Evolutionary conservation across 1,140 invertebrate species (phyloP).

Genomic region (Nephila pilipes): DNA sequence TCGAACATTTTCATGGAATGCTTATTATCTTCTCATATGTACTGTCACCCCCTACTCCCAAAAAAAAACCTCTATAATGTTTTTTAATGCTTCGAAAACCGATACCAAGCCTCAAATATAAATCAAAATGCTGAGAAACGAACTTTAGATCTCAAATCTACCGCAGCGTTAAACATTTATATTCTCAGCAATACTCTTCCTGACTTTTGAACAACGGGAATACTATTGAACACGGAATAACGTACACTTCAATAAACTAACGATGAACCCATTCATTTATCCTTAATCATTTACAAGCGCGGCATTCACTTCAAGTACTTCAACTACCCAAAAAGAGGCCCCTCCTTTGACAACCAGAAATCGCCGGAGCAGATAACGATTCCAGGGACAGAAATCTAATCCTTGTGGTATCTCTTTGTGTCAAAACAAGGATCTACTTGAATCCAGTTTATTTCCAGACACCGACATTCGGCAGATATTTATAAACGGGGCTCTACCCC

Average conservation of each 20-base stretch:
- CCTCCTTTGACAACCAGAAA: conserved; percentile 9
- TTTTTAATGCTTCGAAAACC: too few relatives aligned
- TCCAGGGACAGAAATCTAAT: background rate
- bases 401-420: conserved; percentile 9
- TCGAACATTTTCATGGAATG: too few relatives aligned
- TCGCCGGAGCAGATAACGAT: conserved; percentile 28
- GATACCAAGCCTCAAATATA: too few relatives aligned
- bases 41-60: too few relatives aligned
- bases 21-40: too few relatives aligned
- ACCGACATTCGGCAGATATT: background rate
- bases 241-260: background rate
- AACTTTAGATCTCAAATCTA: background rate
- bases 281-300: background rate
- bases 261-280: background rate
- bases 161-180: background rate
- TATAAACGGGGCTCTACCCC: background rate
- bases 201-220: background rate
- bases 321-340: background rate
- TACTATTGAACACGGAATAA: background rate
- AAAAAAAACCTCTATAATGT: too few relatives aligned
- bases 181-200: background rate
- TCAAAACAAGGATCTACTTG: conserved; percentile 32
- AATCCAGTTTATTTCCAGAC: conserved; percentile 29
- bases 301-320: background rate
- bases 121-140: too few relatives aligned